Conservation (phyloP, 2,888 invertebrate genomes). For the Macaria liturata region DNA sequence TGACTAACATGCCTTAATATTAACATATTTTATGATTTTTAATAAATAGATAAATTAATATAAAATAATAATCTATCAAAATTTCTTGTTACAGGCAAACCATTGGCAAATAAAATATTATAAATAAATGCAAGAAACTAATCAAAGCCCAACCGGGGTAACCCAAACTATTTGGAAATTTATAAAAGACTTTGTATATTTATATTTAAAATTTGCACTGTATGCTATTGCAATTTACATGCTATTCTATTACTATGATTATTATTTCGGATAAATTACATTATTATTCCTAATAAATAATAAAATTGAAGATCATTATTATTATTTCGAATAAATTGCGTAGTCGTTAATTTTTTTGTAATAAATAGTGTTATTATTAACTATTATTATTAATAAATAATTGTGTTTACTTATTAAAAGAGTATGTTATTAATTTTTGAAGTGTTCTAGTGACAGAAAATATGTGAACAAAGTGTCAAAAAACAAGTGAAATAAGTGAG, state of each 20-base stretch:
- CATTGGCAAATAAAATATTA: constrained; percentile 19
- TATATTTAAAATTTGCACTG: constrained; percentile 69
- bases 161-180: constrained; percentile 48
- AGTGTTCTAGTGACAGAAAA: constrained; percentile 23
- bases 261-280: constrained; percentile 43
- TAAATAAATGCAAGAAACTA: constrained; percentile 50
- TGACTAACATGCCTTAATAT: too few relatives aligned
- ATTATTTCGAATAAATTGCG: constrained; percentile 7
- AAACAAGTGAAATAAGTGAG: constrained; percentile 11
- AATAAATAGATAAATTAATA: too few relatives aligned
- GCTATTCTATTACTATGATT: constrained; percentile 71
- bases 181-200: constrained; percentile 62
- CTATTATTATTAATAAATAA: background rate
- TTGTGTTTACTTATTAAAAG: background rate
- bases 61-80: constrained; percentile 1
- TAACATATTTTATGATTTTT: too few relatives aligned
- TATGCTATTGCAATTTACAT: constrained; percentile 69
- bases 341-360: constrained; percentile 2
- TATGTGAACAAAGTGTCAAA: constrained; percentile 22
- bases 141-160: constrained; percentile 42
- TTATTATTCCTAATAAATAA: constrained; percentile 1
- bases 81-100: constrained; percentile 44
- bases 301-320: constrained; percentile 8
- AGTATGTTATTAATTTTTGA: constrained; percentile 16
- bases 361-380: constrained; percentile 1